phyloP scores from a whole-genome alignment of 2,797 vertebrate genomes.

The Hylomyscus alleni region DNA sequence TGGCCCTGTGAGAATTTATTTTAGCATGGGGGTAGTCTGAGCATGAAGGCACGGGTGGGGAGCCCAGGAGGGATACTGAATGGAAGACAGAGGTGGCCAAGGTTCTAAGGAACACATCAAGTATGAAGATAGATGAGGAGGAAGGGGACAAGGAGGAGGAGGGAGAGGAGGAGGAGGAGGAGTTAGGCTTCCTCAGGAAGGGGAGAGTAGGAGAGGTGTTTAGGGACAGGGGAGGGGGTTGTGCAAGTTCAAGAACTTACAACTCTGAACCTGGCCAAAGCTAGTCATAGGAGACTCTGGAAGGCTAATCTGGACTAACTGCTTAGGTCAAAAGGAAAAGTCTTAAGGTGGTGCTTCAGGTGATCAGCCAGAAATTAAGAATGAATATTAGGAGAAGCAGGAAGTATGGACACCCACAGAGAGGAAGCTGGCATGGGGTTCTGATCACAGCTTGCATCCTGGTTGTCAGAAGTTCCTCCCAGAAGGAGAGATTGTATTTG shows the following conservation, averaged over 20 bases:
- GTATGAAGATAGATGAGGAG: rapidly evolving
- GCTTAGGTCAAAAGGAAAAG: constrained; percentile 4
- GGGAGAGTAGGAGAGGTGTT: neutral
- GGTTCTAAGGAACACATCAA: neutral
- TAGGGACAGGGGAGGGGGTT: neutral
- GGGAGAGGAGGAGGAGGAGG: neutral
- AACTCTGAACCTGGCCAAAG: neutral
- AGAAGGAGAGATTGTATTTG: neutral
- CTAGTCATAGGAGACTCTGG: neutral
- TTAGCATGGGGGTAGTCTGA: neutral
- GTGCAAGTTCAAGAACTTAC: neutral
- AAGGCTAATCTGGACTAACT: neutral
- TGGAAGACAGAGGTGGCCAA: neutral
- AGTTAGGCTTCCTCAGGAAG: neutral
- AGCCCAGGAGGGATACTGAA: rapidly evolving
- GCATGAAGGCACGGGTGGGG: neutral
- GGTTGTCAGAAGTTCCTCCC: neutral
- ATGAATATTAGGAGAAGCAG: neutral
- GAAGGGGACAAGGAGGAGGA: rapidly evolving
- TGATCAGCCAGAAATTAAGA: neutral
- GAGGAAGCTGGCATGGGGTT: neutral
- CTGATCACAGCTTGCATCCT: rapidly evolving
- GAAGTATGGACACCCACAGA: neutral
- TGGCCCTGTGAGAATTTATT: neutral
- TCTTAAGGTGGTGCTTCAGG: neutral